Evolutionary conservation across 2,888 invertebrate species (phyloP), one percentile per base, ranked within the genome.

Genomic region (Polia nebulosa): DNA sequence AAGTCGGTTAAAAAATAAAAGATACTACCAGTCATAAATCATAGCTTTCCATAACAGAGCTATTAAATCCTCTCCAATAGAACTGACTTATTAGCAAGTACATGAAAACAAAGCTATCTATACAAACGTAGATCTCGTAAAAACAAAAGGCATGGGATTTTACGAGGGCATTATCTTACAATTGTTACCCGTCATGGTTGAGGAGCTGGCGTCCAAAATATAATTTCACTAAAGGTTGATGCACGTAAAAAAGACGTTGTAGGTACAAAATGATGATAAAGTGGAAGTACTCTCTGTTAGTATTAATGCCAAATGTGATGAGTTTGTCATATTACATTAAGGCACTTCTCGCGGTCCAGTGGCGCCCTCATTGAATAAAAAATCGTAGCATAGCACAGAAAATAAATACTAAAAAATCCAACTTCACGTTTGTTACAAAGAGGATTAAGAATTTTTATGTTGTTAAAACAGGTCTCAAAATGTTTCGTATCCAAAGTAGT

Each of bases 131-230:
- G 68, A 76, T 80, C 76, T 76, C 56, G 58, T 51, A 34, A 80
- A 82, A 78, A 82, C 82, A 82, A 82, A 82, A 78, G 76, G 53
- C 80, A 75, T 80, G 82, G 82, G 72, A 82, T 76, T 73, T 64
- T 56, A 49, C 62, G 67, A 58, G 27, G 60, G 69, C 62, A 75
- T 80, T 67, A 67, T 66, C 70, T 68, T 36, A 20, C 74, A 29
- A 82, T 82, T 82, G 82, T 82, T 80, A 20, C n/a, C 6, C 51
- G 67, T 67, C 56, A 71, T 60, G 49, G 74, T 60, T 17, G 49
- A 59, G 17, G 74, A 76, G 74, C 22, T 59, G 20, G 70, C 44
- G 13, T n/a, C 4, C 11, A n/a, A 55, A 55, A 60, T 41, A 0
- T 15, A 20, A 8, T 29, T 41, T 47, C n/a, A 0, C n/a, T 39